Percentiles rank a stretch among this genome's conserved stretches.
Conservation (phyloP, 2,113 vertebrate genomes). For the Columba janthina region DNA sequence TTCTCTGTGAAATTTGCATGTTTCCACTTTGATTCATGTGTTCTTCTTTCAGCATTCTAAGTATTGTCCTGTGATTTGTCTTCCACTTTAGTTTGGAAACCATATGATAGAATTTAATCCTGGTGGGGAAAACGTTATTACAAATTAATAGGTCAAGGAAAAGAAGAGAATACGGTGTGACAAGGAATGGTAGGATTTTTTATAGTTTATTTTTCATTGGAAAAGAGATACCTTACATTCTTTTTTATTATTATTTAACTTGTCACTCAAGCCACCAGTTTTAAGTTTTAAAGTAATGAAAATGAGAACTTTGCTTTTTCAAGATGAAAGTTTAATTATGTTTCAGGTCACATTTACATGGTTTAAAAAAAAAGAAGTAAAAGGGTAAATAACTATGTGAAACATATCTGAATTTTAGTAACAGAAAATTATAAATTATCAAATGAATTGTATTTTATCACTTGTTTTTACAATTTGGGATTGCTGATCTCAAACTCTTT, state of each 20-base stretch:
- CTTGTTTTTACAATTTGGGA: not conserved
- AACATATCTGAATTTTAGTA: not conserved
- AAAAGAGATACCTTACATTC: not conserved
- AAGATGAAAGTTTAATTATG: not conserved
- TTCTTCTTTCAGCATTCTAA: not conserved
- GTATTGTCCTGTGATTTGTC: not conserved
- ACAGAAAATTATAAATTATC: not conserved
- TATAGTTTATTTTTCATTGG: not conserved
- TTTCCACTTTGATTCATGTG: not conserved
- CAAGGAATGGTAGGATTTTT: not conserved
- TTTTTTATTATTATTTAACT: not conserved
- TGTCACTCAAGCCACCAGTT: not conserved
- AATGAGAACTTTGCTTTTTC: not conserved
- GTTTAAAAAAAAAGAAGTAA: not conserved
- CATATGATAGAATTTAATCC: not conserved
- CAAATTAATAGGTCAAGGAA: not conserved
- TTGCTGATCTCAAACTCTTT: not conserved
- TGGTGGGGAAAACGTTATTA: not conserved
- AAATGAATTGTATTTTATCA: not conserved
- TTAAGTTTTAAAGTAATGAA: not conserved
- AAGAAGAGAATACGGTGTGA: not conserved
- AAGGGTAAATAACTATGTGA: not conserved
- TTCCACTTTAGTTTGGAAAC: not conserved
- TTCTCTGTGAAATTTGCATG: not conserved
- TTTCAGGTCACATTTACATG: not conserved